Percentiles rank a stretch among this genome's conserved stretches.
phyloP scores from a whole-genome alignment of 2,888 invertebrate species.

The Epinotia ramella region DNA sequence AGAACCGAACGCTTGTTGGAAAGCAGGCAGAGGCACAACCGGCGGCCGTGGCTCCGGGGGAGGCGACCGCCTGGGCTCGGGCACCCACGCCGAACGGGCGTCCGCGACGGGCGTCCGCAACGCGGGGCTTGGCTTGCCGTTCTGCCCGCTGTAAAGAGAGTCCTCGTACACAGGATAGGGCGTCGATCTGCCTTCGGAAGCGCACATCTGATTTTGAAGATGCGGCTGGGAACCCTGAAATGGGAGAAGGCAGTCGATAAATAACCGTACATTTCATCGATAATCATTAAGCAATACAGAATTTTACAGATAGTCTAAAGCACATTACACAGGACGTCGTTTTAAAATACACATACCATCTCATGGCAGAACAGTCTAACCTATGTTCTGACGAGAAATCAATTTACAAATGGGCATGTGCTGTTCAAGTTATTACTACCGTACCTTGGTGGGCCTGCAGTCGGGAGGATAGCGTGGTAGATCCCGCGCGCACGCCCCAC shows the following conservation, averaged over 20 bases:
- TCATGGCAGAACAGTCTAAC: too few relatives aligned
- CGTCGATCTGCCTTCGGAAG: constrained; percentile 72
- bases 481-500: constrained; percentile 71
- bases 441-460: constrained; percentile 75
- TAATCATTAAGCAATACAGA: neutral
- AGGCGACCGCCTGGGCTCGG: constrained; percentile 65
- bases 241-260: constrained; percentile 4
- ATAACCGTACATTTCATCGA: neutral
- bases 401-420: neutral
- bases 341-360: too few relatives aligned
- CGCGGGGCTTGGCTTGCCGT: constrained; percentile 57
- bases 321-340: too few relatives aligned
- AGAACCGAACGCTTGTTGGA: constrained; percentile 94
- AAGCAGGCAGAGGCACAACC: constrained; percentile 90
- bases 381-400: too few relatives aligned
- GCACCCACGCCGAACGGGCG: constrained; percentile 52
- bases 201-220: constrained; percentile 65
- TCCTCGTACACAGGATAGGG: constrained; percentile 75
- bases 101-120: constrained; percentile 48
- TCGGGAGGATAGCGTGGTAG: constrained; percentile 73
- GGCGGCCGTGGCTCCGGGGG: constrained; percentile 74
- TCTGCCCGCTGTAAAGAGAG: constrained; percentile 63
- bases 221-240: constrained; percentile 70
- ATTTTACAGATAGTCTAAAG: too few relatives aligned
- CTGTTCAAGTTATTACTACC: neutral